phyloP scores from a whole-genome alignment of 2,797 vertebrate genomes.

The Petrocephalus schoutedeni region DNA sequence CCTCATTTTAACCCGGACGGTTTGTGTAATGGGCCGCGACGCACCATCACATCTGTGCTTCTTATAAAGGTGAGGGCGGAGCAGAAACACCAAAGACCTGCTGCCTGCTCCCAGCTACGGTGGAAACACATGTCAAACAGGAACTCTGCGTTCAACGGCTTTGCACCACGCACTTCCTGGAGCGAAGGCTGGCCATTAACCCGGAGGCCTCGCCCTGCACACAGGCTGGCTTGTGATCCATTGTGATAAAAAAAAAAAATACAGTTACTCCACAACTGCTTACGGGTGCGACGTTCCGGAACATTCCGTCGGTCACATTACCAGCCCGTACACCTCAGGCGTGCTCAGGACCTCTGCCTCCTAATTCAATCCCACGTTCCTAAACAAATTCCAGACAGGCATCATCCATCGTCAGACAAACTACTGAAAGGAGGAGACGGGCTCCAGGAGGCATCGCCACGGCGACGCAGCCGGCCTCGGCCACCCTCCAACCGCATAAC shows the following conservation, averaged over 20 bases:
- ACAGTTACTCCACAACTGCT: neutral
- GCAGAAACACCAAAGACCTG: slow-evolving; percentile 48
- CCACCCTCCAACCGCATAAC: neutral
- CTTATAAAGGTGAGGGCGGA: slow-evolving; percentile 32
- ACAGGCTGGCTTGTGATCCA: slow-evolving; percentile 55
- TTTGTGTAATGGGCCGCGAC: slow-evolving; percentile 40
- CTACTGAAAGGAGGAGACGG: neutral
- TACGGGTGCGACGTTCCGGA: neutral
- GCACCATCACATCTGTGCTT: slow-evolving; percentile 47
- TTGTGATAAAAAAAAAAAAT: slow-evolving; percentile 40
- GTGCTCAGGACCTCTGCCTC: neutral
- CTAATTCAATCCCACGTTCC: neutral
- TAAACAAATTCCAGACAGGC: neutral
- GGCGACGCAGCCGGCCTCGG: neutral
- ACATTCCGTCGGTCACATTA: neutral
- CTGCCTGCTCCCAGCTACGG: slow-evolving; percentile 20
- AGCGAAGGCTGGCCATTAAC: slow-evolving; percentile 60
- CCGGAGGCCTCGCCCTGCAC: slow-evolving; percentile 72
- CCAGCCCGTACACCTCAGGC: neutral
- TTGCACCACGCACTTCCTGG: slow-evolving; percentile 68
- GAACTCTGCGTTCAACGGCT: slow-evolving; percentile 72
- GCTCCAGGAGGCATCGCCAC: neutral
- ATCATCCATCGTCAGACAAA: neutral
- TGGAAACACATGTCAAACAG: slow-evolving; percentile 72
- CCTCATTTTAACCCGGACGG: slow-evolving; percentile 51